phyloP scores from a whole-genome alignment of 2,113 vertebrate genomes.

The Heterocephalus glaber region DNA sequence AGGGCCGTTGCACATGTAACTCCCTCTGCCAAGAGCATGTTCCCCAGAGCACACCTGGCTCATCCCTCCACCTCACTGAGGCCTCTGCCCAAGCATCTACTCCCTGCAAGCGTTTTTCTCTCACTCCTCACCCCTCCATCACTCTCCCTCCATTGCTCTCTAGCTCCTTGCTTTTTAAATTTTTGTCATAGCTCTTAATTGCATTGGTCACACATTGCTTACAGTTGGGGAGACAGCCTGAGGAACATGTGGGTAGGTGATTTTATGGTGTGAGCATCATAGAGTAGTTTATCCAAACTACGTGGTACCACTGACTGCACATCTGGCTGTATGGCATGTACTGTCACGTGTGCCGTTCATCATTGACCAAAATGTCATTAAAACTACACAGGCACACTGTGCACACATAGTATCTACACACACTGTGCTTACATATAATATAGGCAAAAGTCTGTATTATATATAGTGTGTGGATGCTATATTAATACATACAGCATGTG shows the following conservation, averaged over 20 bases:
- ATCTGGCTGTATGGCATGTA: no score
- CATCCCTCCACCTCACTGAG: neutral
- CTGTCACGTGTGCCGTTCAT: neutral
- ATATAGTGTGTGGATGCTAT: neutral
- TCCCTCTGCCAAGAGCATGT: neutral
- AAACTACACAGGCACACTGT: neutral
- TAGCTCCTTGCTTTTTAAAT: neutral
- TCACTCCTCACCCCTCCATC: neutral
- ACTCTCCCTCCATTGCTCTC: neutral
- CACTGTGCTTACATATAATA: neutral
- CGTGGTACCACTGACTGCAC: neutral
- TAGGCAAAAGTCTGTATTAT: neutral
- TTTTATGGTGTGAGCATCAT: neutral
- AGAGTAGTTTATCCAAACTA: neutral
- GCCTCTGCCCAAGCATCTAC: neutral
- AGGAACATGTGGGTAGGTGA: neutral
- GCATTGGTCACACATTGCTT: neutral
- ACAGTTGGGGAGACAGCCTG: neutral
- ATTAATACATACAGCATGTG: neutral
- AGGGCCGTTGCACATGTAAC: neutral
- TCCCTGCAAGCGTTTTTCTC: neutral
- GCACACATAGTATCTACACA: neutral
- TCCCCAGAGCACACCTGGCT: neutral
- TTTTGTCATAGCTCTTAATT: neutral
- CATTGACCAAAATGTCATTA: neutral